Conservation (phyloP, 2,113 vertebrate genomes). For the Myodes glareolus region DNA sequence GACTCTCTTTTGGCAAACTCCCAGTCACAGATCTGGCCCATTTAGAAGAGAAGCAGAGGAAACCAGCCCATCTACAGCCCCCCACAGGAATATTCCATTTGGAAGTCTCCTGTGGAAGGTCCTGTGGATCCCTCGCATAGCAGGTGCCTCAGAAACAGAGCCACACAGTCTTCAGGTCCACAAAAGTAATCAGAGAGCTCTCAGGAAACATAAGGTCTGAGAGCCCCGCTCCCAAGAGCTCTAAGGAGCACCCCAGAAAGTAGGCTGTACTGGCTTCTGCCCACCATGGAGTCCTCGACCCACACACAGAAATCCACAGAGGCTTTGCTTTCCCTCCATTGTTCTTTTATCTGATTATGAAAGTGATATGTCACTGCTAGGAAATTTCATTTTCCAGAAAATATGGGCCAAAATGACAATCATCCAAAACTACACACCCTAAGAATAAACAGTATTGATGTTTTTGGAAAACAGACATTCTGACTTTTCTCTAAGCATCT, state of each 20-base stretch:
- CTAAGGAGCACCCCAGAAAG: slow-evolving; percentile 34
- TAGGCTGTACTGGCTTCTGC: slow-evolving; percentile 69
- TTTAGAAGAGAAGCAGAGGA: slow-evolving; percentile 51
- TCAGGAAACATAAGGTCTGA: slow-evolving; percentile 41
- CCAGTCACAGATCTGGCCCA: slow-evolving; percentile 16
- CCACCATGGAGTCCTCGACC: background rate
- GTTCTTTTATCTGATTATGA: slow-evolving; percentile 60
- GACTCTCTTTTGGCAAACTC: background rate
- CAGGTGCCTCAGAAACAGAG: background rate
- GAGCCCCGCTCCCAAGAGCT: slow-evolving; percentile 36
- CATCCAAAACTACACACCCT: background rate
- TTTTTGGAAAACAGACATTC: background rate
- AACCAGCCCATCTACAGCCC: background rate
- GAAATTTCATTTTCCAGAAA: slow-evolving; percentile 51
- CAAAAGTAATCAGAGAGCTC: background rate
- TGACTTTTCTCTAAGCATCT: background rate
- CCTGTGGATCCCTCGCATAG: background rate
- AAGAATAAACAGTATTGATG: background rate
- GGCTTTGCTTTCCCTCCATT: slow-evolving; percentile 57
- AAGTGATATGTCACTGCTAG: slow-evolving; percentile 18
- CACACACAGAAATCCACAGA: background rate
- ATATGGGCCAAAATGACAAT: slow-evolving; percentile 19
- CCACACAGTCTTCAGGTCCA: background rate
- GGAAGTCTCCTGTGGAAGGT: background rate
- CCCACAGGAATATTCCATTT: background rate